Conservation (phyloP, 2,113 vertebrate genomes). For the Dromas ardeola region DNA sequence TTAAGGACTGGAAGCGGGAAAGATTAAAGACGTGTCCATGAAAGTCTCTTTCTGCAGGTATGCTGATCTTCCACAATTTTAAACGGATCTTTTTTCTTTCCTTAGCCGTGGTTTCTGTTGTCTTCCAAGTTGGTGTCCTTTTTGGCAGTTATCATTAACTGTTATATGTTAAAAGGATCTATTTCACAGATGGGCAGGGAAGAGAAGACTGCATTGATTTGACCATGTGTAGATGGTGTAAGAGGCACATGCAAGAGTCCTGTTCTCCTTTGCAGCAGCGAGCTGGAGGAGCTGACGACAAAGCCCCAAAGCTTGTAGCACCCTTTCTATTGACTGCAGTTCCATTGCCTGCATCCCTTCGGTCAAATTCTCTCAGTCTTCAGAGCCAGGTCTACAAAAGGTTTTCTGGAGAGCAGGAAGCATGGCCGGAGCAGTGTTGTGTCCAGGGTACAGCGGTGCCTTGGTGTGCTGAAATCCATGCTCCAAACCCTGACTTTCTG, state of each 20-base stretch:
- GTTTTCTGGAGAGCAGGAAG: background rate
- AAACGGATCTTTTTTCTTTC: background rate
- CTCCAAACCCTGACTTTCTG: background rate
- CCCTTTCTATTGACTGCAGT: background rate
- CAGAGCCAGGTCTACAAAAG: background rate
- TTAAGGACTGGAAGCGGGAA: conserved; percentile 4
- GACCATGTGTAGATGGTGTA: too few relatives aligned
- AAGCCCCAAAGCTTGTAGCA: background rate
- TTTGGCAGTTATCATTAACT: background rate
- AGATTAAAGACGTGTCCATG: conserved; percentile 43
- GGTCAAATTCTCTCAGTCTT: background rate
- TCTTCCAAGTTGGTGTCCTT: background rate
- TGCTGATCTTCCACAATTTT: background rate
- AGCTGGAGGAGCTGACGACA: background rate
- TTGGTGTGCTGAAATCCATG: accelerated
- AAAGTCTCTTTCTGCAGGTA: background rate
- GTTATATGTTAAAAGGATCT: background rate
- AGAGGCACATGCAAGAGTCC: background rate
- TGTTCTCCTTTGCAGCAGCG: background rate
- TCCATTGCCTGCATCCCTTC: background rate
- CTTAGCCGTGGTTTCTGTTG: background rate
- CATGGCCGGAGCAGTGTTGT: background rate
- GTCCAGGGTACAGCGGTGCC: accelerated
- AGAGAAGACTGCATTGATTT: background rate
- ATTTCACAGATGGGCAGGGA: background rate